These are phyloP conservation scores for Siniperca scherzeri DNA, from an alignment of 2,797 vertebrate genomes.

Conservation along the genomic window DNA sequence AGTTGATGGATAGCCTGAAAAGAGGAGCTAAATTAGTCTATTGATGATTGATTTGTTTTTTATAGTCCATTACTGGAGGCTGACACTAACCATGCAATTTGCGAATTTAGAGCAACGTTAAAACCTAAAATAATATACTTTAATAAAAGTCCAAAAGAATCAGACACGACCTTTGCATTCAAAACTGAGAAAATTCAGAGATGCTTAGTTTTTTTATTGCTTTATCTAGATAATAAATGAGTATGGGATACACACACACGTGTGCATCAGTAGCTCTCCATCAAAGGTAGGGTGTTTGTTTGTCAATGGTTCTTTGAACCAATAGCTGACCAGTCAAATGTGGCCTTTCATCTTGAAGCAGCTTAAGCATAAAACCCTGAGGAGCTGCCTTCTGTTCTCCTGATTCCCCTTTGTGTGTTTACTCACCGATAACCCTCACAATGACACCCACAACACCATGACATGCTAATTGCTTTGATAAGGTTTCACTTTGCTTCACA, in stretches of 20 bases:
- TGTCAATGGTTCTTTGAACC: slow-evolving; percentile 57
- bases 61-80: slow-evolving; percentile 58
- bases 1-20: slow-evolving; percentile 36
- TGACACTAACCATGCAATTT: slow-evolving; percentile 40
- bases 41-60: slow-evolving; percentile 61
- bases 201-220: not conserved
- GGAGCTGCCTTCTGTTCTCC: slow-evolving; percentile 41
- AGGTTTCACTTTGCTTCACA: slow-evolving; percentile 24
- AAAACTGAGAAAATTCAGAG: slow-evolving; percentile 9
- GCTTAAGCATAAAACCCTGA: slow-evolving; percentile 56
- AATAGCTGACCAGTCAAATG: slow-evolving; percentile 64
- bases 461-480: slow-evolving; percentile 49
- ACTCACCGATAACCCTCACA: slow-evolving; percentile 41
- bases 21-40: slow-evolving; percentile 55
- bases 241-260: not conserved
- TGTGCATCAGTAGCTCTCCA: slow-evolving; percentile 24
- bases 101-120: slow-evolving; percentile 22
- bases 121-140: not conserved
- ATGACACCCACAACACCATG: slow-evolving; percentile 31
- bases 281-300: slow-evolving; percentile 43
- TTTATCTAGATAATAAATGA: not conserved
- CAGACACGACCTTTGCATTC: not conserved
- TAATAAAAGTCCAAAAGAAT: not conserved
- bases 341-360: slow-evolving; percentile 56
- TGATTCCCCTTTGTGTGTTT: slow-evolving; percentile 50